Percentiles rank a stretch among this genome's conserved stretches.
These are phyloP conservation scores for Pangasius djambal DNA, from an alignment of 2,797 vertebrate genomes.

Conservation along the genomic window DNA sequence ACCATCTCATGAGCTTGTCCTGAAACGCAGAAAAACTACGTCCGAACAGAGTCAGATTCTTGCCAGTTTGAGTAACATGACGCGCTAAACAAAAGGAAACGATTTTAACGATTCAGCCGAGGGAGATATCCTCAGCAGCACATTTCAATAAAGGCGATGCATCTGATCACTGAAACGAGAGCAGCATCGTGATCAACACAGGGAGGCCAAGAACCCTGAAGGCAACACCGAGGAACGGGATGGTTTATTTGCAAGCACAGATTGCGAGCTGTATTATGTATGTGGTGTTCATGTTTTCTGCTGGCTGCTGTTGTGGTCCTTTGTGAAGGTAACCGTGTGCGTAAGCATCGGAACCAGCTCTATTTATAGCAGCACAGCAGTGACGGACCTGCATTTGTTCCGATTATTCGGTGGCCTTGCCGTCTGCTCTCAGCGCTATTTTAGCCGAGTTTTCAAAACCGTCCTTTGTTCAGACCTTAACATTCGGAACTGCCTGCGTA, in stretches of 20 bases:
- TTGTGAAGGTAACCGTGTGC: slow-evolving; percentile 47
- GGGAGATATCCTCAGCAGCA: slow-evolving; percentile 13
- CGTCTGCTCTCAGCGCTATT: not conserved
- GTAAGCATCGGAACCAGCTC: slow-evolving; percentile 30
- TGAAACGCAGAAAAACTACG: not conserved
- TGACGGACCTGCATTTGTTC: slow-evolving; percentile 18
- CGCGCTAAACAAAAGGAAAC: not conserved
- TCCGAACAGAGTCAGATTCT: not conserved
- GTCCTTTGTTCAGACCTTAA: not conserved
- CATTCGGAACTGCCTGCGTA: not conserved
- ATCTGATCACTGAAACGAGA: not conserved
- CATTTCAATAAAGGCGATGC: not conserved
- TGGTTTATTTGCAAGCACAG: not conserved
- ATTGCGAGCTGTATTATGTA: slow-evolving; percentile 16
- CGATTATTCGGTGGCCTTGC: slow-evolving; percentile 28
- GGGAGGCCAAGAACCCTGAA: not conserved
- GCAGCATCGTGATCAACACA: slow-evolving; percentile 1
- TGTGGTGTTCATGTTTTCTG: not conserved
- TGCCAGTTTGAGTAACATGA: too few species aligned
- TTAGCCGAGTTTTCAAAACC: not conserved
- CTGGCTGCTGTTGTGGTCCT: slow-evolving; percentile 22
- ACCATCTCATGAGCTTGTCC: slow-evolving; percentile 14
- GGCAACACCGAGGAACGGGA: not conserved
- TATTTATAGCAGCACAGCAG: slow-evolving; percentile 51
- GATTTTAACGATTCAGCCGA: not conserved